Percentiles rank a stretch among this genome's conserved stretches.
Evolutionary conservation across 1,140 invertebrate species (phyloP).

Genomic region (Babylonia areolata): DNA sequence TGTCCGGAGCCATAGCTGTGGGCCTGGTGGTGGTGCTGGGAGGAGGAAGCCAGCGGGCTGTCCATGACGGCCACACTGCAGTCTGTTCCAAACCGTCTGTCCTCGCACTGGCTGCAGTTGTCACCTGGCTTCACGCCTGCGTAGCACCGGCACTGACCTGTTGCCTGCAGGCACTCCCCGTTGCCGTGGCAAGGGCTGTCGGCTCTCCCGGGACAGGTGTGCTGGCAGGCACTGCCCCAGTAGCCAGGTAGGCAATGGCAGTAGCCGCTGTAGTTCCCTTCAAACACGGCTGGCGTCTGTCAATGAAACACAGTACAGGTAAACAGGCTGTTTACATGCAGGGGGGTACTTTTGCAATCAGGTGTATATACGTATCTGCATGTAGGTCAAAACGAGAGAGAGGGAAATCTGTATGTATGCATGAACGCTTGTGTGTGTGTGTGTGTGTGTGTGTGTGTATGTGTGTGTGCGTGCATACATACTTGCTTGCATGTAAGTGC

Average conservation of each 20-base stretch:
- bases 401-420: no score
- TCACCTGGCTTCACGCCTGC: constrained; percentile 15
- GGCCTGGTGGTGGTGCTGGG: neutral
- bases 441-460: neutral
- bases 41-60: neutral
- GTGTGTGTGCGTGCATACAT: neutral
- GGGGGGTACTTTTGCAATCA: neutral
- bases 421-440: no score
- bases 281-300: constrained; percentile 37
- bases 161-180: constrained; percentile 48
- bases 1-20: constrained; percentile 48
- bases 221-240: constrained; percentile 54
- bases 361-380: no score
- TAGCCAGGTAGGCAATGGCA: constrained; percentile 57
- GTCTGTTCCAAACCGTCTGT: constrained; percentile 54
- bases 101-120: constrained; percentile 49
- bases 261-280: constrained; percentile 37
- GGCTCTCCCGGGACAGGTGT: constrained; percentile 54
- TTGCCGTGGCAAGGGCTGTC: constrained; percentile 52
- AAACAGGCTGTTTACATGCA: neutral
- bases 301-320: neutral
- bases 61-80: constrained; percentile 51
- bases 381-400: no score
- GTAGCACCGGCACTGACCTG: constrained; percentile 51
- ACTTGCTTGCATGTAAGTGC: neutral